Base-by-base conservation (phyloP, 2,888 invertebrate genomes). In the Lithosia quadra region DNA sequence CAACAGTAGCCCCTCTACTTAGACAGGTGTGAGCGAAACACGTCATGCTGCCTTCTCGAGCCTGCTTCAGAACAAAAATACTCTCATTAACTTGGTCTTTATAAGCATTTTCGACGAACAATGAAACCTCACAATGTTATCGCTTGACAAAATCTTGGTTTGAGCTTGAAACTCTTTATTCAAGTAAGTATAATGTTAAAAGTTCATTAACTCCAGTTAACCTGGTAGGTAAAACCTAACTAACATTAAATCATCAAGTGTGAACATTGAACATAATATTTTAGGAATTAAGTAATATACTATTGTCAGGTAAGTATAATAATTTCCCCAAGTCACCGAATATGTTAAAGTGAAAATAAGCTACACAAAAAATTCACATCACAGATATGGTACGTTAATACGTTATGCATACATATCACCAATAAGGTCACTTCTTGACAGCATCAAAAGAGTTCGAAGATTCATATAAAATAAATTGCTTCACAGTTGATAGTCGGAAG, bases 391-490 rank as follows among this genome's bases (percentile, higher is more conserved):
- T 68, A 70, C 71, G 67, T 71, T 75, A 78, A 78, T 73, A 65
- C 72, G 58, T 71, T 64, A 56, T 66, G 72, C 68, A 73, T 68
- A 74, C 77, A 71, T 82, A 81, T 83, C 78, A 79, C 76, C 86
- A 87, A 88, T 88, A 89, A 87, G 85, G 84, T 87, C 87, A 86
- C 84, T 86, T 88, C 86, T 87, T 90, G 92, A 92, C 91, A 91
- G 89, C 88, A 82, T 88, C 89, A 90, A 88, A 87, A 87, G 86
- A 86, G 84, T 83, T 88, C 85, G 88, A 90, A 90, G 91, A 92
- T 93, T 93, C 92, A 92, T 93, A 93, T 91, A 92, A 92, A 92
- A 92, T 93, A 93, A 93, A 94, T 94, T 91, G 91, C 86, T 88
- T 90, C 88, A 84, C 88, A 92, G 91, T 91, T 91, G 92, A 93